Base-by-base conservation (phyloP, 2,888 invertebrate species). In the Lomographa bimaculata region DNA sequence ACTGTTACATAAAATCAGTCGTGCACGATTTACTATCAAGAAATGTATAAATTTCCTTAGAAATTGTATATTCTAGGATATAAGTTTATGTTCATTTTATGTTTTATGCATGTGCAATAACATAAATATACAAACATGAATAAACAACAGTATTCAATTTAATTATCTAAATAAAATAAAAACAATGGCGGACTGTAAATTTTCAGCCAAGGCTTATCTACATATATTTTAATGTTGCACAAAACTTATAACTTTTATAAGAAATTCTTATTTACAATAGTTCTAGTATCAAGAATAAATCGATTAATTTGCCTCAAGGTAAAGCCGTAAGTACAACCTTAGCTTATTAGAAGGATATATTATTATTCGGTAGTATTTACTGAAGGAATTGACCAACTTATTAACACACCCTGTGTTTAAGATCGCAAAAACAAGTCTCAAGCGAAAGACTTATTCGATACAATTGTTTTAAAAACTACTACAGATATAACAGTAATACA, bases 231-330 rank as follows among this genome's bases (percentile, higher is more conserved):
- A 42, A 49, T 48, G 30, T 62, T 63, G 59, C 61, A 64, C 58
- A 65, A 53, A 62, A 59, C 54, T 51, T 60, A 60, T 61, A 67
- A 66, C 65, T 50, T 21, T 41, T 9, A 7, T 59, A 66, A 66
- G 71, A 76, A 73, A 76, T 70, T 67, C 29, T 39, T 81, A 81
- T 84, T 67, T 81, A 85, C 83, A 86, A 81, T 71, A 84, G 81
- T 62, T 54, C 57, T 59, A 71, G 79, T 87, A 86, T 86, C 86
- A 87, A 87, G 84, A 87, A 84, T 87, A 85, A 54, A 53, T 57
- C 25, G 24, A 12, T 20, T 56, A 57, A 60, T 69, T 60, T 71
- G 67, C 64, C 60, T 70, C 60, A 46, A 52, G 53, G 46, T 71
- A 71, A 71, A 77, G 70, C 71, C 57, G 58, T 58, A 53, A 53